Percentiles rank a stretch among this genome's conserved stretches.
phyloP scores from a whole-genome alignment of 2,888 invertebrate species.

The Ashinkailepas kermadecensis region DNA sequence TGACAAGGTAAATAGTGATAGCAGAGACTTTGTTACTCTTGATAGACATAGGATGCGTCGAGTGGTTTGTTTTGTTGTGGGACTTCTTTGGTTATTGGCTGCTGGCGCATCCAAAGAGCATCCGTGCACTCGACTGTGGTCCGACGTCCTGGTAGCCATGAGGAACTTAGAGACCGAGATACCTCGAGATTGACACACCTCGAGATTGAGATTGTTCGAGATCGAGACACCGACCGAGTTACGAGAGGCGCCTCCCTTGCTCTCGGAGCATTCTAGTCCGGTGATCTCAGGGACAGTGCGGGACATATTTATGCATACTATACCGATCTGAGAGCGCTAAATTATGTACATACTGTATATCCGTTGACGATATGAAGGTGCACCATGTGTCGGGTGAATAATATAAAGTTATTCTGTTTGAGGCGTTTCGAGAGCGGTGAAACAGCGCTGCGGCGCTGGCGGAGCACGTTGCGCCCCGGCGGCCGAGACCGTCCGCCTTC shows the following conservation, averaged over 20 bases:
- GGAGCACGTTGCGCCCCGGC: too few species aligned
- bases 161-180: too few species aligned
- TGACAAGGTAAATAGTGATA: neutral
- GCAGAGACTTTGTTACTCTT: neutral
- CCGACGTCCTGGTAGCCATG: too few species aligned
- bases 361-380: neutral
- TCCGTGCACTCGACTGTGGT: neutral
- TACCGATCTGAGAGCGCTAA: neutral
- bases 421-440: too few species aligned
- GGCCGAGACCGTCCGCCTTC: too few species aligned
- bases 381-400: neutral
- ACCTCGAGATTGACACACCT: too few species aligned
- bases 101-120: conserved; percentile 15
- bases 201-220: too few species aligned
- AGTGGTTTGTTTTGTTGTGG: conserved; percentile 5
- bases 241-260: neutral
- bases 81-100: neutral
- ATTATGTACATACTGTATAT: conserved; percentile 8
- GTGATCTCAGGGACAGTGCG: neutral
- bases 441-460: too few species aligned
- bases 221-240: neutral
- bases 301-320: neutral
- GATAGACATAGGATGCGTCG: neutral
- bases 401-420: neutral
- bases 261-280: conserved; percentile 19